Conservation (phyloP, 2,888 invertebrate species). For the Lasioglossum morio region DNA sequence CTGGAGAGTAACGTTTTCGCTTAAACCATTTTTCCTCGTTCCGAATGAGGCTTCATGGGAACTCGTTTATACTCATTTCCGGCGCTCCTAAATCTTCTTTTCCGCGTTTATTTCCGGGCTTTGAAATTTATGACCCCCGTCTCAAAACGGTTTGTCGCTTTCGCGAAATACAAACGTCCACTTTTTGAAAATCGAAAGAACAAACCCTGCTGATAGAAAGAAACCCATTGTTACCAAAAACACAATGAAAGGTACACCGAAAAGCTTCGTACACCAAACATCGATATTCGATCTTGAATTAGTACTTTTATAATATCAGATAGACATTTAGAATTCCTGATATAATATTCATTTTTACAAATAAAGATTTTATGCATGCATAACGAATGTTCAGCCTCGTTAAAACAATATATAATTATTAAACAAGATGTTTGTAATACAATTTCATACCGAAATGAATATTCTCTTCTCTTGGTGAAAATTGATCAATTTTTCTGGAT, state of each 20-base stretch:
- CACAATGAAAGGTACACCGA: not conserved
- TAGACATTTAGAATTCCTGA: not conserved
- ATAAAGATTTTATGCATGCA: not conserved
- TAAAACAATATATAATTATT: not conserved
- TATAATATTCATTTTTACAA: not conserved
- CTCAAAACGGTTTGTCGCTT: conserved; percentile 23
- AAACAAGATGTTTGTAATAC: not conserved
- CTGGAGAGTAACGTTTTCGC: conserved; percentile 12
- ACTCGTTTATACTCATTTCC: conserved; percentile 38
- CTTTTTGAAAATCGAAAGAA: not conserved
- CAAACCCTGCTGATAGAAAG: not conserved
- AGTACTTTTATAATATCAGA: too few relatives aligned
- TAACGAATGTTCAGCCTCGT: not conserved
- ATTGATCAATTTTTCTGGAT: not conserved
- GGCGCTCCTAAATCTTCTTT: conserved; percentile 19
- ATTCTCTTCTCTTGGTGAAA: not conserved
- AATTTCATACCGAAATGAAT: not conserved
- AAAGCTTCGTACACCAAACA: not conserved
- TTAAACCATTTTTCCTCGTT: conserved; percentile 26
- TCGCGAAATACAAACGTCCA: not conserved
- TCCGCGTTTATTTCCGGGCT: conserved; percentile 1
- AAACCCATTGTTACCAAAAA: not conserved
- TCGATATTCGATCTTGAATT: too few relatives aligned
- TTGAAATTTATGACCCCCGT: conserved; percentile 24
- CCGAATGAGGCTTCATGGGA: conserved; percentile 30